Base-by-base conservation (phyloP, 2,113 vertebrate genomes). In the Apaloderma vittatum region DNA sequence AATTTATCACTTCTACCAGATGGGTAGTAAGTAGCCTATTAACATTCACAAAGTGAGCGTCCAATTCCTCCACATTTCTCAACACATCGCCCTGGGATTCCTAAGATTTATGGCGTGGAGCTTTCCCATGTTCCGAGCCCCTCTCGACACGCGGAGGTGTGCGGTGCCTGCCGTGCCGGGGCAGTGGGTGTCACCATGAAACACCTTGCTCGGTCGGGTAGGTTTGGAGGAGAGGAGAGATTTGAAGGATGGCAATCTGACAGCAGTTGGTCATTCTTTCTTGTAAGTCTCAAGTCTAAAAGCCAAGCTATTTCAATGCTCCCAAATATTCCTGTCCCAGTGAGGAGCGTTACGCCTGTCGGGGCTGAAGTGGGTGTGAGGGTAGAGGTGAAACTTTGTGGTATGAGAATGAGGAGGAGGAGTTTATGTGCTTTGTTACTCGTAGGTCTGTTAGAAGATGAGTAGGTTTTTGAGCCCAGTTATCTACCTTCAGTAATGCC, bases 21-120 rank as follows among this genome's bases (percentile, higher is more conserved):
- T 97, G 94, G 97, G 84, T 82, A 97, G 91, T 97, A 95, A 97
- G 95, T 94, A 97, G 88, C 95, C 88, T 94, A 95, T 97, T 97
- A 96, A 97, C 91, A 94, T 95, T 94, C 96, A 91, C 94, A 79
- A 91, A 97, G 91, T 93, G 93, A 95, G 66, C 6, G 70, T 75
- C 74, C 94, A 68, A 68, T 95, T 94, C 97, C 96, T 95, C 85
- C 83, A 87, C 93, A 89, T 94, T 94, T 95, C 91, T 87, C 70
- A 91, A 87, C 80, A 49, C 79, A 91, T 95, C 88, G 36, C 94
- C 76, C 91, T 54, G 83, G 90, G 89, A 94, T 96, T 94, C 83
- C 49, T 62, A 75, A 94, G 92, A 96, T 97, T 95, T 93, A 95
- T 92, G 61, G 40, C 2, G 0, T 46, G 49, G 52, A 65, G 80